These are phyloP conservation scores for Menura novaehollandiae DNA, from an alignment of 2,113 vertebrate species.

Conservation along the genomic window DNA sequence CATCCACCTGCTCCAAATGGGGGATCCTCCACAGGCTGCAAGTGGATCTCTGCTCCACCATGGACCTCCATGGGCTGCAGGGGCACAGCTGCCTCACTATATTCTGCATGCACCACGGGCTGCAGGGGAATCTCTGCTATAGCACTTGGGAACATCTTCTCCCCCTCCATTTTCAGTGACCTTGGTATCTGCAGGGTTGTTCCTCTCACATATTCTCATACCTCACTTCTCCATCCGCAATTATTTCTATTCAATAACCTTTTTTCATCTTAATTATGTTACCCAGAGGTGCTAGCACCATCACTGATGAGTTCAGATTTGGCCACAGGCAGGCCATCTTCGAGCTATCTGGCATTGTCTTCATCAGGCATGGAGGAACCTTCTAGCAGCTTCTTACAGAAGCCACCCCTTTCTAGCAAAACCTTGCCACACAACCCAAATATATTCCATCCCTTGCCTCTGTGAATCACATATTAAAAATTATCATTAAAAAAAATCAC, in stretches of 20 bases:
- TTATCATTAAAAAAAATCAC: not conserved
- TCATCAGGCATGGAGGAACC: not conserved
- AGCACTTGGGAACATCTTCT: not conserved
- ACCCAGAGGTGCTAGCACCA: not conserved
- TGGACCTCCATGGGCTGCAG: not conserved
- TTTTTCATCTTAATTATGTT: not conserved
- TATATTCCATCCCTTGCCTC: too few relatives aligned
- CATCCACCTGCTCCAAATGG: not conserved
- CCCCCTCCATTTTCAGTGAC: not conserved
- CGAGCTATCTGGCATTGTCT: too few relatives aligned
- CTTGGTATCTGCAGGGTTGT: not conserved
- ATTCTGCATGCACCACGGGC: not conserved
- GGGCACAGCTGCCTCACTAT: not conserved
- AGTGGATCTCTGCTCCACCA: not conserved
- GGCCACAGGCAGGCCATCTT: not conserved
- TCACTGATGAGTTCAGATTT: not conserved
- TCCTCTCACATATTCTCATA: not conserved
- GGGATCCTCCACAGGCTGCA: not conserved
- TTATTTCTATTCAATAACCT: not conserved
- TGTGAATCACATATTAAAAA: not conserved
- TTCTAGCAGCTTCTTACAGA: not conserved
- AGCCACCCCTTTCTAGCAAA: rapidly evolving
- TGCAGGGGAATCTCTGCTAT: not conserved
- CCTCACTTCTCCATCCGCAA: not conserved
- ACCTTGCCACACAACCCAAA: not conserved